Conservation (phyloP, 2,797 vertebrate species). For the Orientallactaga sibirica region DNA sequence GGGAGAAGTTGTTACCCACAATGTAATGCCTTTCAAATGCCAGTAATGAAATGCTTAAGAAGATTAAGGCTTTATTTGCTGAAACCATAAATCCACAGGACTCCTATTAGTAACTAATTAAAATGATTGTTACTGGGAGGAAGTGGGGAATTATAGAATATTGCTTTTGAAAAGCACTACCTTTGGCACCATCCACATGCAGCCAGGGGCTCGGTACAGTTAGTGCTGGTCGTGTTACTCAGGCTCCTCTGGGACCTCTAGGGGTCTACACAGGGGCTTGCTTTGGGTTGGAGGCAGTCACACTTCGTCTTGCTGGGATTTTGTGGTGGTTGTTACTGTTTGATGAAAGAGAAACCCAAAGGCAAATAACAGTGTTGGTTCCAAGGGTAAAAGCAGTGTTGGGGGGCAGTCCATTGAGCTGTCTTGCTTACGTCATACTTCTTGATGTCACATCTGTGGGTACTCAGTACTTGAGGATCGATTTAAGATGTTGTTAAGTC, state of each 20-base stretch:
- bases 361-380: neutral
- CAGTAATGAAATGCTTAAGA: slow-evolving; percentile 73
- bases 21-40: slow-evolving; percentile 64
- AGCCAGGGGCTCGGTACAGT: neutral
- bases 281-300: neutral
- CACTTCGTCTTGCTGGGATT: neutral
- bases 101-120: slow-evolving; percentile 79
- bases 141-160: slow-evolving; percentile 34
- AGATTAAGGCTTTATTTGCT: slow-evolving; percentile 66
- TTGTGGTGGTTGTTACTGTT: neutral
- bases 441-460: neutral
- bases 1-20: slow-evolving; percentile 61
- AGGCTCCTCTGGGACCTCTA: neutral
- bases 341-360: neutral
- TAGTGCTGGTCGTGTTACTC: neutral
- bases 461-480: neutral
- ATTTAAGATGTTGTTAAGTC: neutral
- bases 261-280: neutral
- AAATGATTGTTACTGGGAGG: slow-evolving; percentile 36
- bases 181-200: neutral
- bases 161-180: slow-evolving; percentile 53
- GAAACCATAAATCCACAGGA: slow-evolving; percentile 67
- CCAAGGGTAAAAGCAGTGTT: neutral
- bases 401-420: neutral
- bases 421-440: neutral